Base-by-base conservation (phyloP, 2,888 invertebrate species). In the Lithophane semibrunnea region DNA sequence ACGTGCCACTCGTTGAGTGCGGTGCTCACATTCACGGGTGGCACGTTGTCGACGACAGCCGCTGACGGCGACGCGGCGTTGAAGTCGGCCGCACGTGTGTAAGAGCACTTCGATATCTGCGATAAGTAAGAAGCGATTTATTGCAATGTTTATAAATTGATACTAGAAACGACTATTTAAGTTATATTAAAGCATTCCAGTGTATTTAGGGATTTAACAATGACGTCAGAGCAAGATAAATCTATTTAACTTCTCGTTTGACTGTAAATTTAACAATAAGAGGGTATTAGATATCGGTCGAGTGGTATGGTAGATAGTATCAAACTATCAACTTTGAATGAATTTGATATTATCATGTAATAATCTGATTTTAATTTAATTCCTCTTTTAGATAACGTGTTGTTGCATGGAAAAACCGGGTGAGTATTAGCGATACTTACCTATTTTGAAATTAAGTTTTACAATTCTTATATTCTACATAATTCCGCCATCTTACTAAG, bases 191-290 rank as follows among this genome's bases (percentile, higher is more conserved):
- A 80, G 65, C 16, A 61, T 49, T 56, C 3, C 29, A 60, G 18
- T 7, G 4, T 44, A 42, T 29, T 73, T 66, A 47, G 56, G 65
- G 58, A 79, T 79, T 75, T 58, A 42, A 16, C n/a, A 47, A 60
- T 82, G 82, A 82, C 84, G 82, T 75, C 80, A 82, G 16, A 42
- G 8, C 12, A 12, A 1, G 84, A 80, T 84, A 82, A 69, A 37
- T 9, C 13, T 47, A 5, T 60, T 71, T 63, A 85, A 69, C 66
- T 44, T 69, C 67, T 65, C 71, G 47, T 81, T 69, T 2, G 18
- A 77, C 5, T 78, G 64, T 78, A 67, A 70, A 82, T 21, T 70
- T 76, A 60, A 65, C 21, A 16, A 49, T 47, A 29, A 24, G 24
- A 37, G 65, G 60, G 44, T 29, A 29, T 29, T 29, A 68, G 83